Evolutionary conservation across 2,113 vertebrate genomes (phyloP).

Genomic region (Cavia porcellus): DNA sequence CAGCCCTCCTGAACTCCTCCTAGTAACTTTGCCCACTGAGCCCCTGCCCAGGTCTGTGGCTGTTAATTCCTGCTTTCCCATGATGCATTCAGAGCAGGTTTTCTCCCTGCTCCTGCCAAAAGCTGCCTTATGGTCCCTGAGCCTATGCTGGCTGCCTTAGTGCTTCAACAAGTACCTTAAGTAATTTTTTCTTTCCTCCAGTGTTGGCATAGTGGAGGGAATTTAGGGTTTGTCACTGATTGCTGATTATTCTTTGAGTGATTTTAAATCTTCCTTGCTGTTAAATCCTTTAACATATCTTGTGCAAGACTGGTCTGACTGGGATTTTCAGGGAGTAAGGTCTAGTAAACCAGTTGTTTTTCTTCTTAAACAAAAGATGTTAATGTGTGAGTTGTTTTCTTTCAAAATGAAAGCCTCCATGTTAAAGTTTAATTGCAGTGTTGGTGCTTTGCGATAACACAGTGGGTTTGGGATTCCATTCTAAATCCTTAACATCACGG

Average conservation of each 20-base stretch:
- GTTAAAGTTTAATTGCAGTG: not conserved
- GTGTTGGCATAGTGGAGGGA: not conserved
- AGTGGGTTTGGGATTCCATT: not conserved
- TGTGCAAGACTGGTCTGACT: not conserved
- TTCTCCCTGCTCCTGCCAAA: not conserved
- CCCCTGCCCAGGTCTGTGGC: not conserved
- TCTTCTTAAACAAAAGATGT: not conserved
- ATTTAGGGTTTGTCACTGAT: not conserved
- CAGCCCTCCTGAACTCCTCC: too few relatives aligned
- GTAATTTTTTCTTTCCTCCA: not conserved
- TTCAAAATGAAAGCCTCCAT: not conserved
- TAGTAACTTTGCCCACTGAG: not conserved
- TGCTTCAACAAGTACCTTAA: not conserved
- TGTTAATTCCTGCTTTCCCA: not conserved
- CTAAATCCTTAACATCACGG: not conserved
- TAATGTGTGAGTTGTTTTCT: not conserved
- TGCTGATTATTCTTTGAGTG: not conserved
- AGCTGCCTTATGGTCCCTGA: not conserved
- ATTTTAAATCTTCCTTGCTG: not conserved
- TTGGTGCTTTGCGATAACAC: not conserved
- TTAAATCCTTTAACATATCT: slow-evolving; percentile 11
- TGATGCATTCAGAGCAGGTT: not conserved
- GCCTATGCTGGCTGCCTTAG: not conserved
- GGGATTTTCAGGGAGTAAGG: not conserved
- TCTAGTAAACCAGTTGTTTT: not conserved